Conservation (phyloP, 1,140 invertebrate genomes). For the Aricia agestis region DNA sequence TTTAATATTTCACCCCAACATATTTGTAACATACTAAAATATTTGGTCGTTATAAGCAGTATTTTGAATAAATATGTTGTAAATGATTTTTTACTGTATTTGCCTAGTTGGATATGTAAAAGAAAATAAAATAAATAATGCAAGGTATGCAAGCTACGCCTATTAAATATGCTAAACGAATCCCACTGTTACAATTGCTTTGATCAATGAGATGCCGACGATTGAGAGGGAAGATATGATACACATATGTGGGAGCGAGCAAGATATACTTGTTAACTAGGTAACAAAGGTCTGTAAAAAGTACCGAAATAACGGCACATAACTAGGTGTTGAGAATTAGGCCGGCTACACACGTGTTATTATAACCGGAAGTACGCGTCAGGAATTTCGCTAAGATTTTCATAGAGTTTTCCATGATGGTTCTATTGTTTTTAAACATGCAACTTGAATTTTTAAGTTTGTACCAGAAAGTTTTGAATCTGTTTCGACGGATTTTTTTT, state of each 20-base stretch:
- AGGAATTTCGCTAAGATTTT: too few species aligned
- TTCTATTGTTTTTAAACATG: too few species aligned
- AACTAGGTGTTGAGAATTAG: conserved; percentile 22
- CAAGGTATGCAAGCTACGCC: background rate
- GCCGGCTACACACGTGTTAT: background rate
- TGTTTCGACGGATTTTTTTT: too few species aligned
- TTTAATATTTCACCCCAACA: too few species aligned
- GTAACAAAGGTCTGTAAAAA: conserved; percentile 12
- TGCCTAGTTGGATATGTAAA: background rate
- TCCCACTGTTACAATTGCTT: background rate
- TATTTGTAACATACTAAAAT: too few species aligned
- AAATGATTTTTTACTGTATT: too few species aligned
- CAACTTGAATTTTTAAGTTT: too few species aligned
- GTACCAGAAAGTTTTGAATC: too few species aligned
- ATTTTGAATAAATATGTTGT: too few species aligned
- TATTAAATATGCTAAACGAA: background rate
- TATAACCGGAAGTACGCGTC: background rate
- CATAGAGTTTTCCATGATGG: too few species aligned
- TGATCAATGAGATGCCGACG: conserved; percentile 18
- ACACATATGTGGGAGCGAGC: background rate
- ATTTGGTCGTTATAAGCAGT: too few species aligned
- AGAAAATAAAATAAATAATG: background rate
- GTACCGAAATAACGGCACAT: conserved; percentile 24
- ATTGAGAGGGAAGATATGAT: conserved; percentile 27
- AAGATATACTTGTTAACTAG: background rate